A percentile compares a stretch with the other conserved stretches of the same genome.
These are phyloP conservation scores for Drosophila monieri DNA, from an alignment of 2,888 invertebrate species.

Conservation along the genomic window DNA sequence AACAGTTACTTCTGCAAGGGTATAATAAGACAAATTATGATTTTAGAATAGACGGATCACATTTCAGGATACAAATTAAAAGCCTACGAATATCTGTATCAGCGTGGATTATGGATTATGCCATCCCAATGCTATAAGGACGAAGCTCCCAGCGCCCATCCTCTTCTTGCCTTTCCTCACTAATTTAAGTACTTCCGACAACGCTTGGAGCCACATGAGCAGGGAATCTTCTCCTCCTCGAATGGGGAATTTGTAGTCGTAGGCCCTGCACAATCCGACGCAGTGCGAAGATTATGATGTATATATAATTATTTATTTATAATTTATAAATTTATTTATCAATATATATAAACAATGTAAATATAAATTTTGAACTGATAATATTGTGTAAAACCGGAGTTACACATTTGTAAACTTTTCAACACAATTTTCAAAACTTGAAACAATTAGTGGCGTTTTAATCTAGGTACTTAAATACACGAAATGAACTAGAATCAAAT, in stretches of 20 bases:
- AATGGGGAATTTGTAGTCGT: constrained; percentile 99
- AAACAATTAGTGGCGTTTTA: too few relatives aligned
- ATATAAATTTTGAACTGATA: too few relatives aligned
- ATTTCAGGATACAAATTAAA: background rate
- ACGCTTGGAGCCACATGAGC: constrained; percentile 95
- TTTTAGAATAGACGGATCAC: background rate
- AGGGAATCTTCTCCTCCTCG: constrained; percentile 98
- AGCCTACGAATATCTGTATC: background rate
- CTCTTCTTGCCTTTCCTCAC: constrained; percentile 5
- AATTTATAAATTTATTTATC: too few relatives aligned
- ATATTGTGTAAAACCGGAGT: too few relatives aligned
- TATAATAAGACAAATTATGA: background rate
- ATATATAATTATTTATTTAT: too few relatives aligned
- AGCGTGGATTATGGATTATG: background rate
- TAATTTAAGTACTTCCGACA: constrained; percentile 98
- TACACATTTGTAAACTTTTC: too few relatives aligned
- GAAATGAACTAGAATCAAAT: too few relatives aligned
- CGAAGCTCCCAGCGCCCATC: constrained; percentile 26
- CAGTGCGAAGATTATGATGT: constrained; percentile 97
- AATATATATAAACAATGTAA: too few relatives aligned
- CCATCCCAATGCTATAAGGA: background rate
- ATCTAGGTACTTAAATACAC: too few relatives aligned
- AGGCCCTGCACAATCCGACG: constrained; percentile 95
- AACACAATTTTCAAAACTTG: too few relatives aligned
- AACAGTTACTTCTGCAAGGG: too few relatives aligned